These are phyloP conservation scores for Apodemus sylvaticus DNA, from an alignment of 2,113 vertebrate genomes.

Conservation along the genomic window DNA sequence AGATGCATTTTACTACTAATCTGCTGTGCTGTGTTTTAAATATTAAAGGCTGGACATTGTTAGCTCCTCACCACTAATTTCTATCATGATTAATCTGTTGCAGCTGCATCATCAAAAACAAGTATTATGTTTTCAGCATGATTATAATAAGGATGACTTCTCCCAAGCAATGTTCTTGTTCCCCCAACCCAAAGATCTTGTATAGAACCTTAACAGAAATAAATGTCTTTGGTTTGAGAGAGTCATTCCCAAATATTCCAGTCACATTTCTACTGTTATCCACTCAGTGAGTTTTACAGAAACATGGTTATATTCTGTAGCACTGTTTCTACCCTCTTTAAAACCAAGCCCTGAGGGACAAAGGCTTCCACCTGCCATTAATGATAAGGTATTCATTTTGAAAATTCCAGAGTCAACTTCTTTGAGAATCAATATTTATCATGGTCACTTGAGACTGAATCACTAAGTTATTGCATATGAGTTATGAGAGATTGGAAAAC, in stretches of 20 bases:
- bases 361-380: not conserved
- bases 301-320: not conserved
- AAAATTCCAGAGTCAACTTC: conserved; percentile 19
- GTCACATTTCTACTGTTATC: not conserved
- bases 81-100: not conserved
- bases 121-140: not conserved
- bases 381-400: not conserved
- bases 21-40: not conserved
- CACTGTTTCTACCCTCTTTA: not conserved
- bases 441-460: conserved; percentile 2
- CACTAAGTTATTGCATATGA: not conserved
- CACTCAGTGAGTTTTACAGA: not conserved
- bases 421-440: conserved; percentile 42
- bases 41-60: not conserved
- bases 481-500: not conserved
- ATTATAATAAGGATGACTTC: not conserved
- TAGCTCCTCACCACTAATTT: not conserved
- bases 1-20: conserved; percentile 1
- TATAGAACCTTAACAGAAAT: not conserved
- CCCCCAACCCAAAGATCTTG: not conserved
- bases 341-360: not conserved
- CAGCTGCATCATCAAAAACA: not conserved
- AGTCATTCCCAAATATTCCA: not conserved
- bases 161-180: not conserved
- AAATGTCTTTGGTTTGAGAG: not conserved